Percentiles rank a stretch among this genome's conserved stretches.
Conservation (phyloP, 2,797 vertebrate genomes). For the Chaetodon trifasciatus region DNA sequence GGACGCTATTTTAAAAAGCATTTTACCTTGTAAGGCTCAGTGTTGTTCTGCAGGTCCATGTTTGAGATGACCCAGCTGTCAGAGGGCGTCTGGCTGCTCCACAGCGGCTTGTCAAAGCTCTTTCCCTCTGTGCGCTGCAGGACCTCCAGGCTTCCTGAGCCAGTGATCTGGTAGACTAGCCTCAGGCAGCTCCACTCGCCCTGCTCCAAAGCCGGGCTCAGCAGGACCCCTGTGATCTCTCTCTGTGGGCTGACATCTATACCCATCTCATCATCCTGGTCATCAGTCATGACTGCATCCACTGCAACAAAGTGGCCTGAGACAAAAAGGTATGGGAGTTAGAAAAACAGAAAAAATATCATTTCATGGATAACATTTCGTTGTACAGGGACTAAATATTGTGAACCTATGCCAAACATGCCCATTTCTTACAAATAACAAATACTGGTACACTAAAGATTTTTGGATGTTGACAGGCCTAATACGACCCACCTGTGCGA, state of each 20-base stretch:
- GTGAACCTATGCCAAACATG: no score
- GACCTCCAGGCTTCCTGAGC: conserved; percentile 85
- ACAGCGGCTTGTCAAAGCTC: conserved; percentile 91
- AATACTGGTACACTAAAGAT: not conserved
- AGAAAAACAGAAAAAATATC: not conserved
- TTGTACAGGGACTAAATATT: conserved; percentile 1
- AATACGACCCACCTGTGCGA: not conserved
- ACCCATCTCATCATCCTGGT: conserved; percentile 3
- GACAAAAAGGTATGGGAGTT: conserved; percentile 9
- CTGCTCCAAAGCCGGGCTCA: conserved; percentile 88
- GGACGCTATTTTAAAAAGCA: not conserved
- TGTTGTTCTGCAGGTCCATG: conserved; percentile 90
- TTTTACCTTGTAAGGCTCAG: conserved; percentile 89
- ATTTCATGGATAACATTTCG: not conserved
- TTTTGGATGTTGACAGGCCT: not conserved
- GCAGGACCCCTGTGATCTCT: conserved; percentile 86
- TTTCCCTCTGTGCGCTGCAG: conserved; percentile 88
- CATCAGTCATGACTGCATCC: conserved; percentile 73
- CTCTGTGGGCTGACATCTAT: conserved; percentile 6
- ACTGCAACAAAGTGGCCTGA: conserved; percentile 91
- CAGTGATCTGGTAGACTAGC: conserved; percentile 91
- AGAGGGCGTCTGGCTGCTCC: conserved; percentile 89
- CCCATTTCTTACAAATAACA: not conserved
- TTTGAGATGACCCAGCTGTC: conserved; percentile 95
- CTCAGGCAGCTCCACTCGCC: conserved; percentile 94